These are phyloP conservation scores for Nyctalus aviator DNA, from an alignment of 2,797 vertebrate genomes.

Conservation along the genomic window DNA sequence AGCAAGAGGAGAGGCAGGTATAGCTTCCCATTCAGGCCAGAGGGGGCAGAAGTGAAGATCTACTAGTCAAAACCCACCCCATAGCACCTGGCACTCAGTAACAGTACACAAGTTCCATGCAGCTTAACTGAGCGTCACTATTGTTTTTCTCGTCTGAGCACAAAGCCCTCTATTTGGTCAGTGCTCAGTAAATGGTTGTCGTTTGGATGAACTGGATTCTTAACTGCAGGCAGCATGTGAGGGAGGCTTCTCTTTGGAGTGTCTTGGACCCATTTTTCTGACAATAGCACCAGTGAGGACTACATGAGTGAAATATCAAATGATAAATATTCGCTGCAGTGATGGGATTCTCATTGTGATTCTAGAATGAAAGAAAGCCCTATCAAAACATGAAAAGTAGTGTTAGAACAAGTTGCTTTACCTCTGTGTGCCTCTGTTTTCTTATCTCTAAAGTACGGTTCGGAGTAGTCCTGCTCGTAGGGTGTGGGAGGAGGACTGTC, in stretches of 20 bases:
- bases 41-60: background rate
- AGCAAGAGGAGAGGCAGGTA: no score
- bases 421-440: background rate
- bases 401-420: background rate
- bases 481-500: no score
- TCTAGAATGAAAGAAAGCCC: background rate
- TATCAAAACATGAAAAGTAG: background rate
- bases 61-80: background rate
- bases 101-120: background rate
- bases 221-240: background rate
- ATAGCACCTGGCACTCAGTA: background rate
- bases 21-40: background rate
- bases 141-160: background rate
- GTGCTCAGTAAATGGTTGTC: background rate
- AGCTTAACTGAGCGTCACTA: background rate
- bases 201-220: background rate
- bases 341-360: background rate
- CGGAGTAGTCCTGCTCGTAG: rapidly evolving
- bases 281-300: background rate
- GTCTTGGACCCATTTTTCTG: background rate
- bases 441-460: background rate
- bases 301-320: background rate
- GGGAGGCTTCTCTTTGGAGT: background rate
- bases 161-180: background rate
- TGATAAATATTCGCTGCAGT: background rate